These are phyloP conservation scores for Mallateleia sp. DNA, from an alignment of 2,888 invertebrate genomes.

Conservation along the genomic window DNA sequence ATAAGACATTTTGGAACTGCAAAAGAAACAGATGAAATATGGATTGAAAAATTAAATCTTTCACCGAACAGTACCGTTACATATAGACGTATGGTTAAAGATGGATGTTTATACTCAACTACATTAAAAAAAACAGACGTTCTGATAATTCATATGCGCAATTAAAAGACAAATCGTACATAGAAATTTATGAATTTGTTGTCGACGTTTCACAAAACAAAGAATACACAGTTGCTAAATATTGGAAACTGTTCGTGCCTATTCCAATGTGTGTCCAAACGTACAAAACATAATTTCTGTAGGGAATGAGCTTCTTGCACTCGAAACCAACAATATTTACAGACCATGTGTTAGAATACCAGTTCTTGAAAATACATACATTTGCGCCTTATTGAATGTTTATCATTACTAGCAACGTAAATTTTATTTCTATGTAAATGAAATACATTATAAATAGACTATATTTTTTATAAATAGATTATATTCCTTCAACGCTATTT, in stretches of 20 bases:
- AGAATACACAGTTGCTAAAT: not conserved
- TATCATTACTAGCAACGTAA: too few species aligned
- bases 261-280: not conserved
- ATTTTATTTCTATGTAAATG: too few species aligned
- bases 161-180: not conserved
- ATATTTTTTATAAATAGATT: too few species aligned
- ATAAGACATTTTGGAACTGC: not conserved
- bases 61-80: not conserved
- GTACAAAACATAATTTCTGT: not conserved
- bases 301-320: not conserved
- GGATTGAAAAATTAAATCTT: not conserved
- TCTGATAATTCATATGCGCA: not conserved
- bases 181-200: not conserved
- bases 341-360: not conserved
- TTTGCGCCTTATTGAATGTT: too few species aligned
- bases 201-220: not conserved
- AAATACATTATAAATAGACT: too few species aligned
- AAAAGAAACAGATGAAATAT: not conserved
- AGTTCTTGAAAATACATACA: not conserved
- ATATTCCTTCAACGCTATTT: too few species aligned
- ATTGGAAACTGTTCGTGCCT: not conserved
- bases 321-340: not conserved
- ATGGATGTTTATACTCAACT: not conserved
- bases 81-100: not conserved
- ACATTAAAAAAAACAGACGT: not conserved